Percentiles rank a stretch among this genome's conserved stretches.
These are phyloP conservation scores for Scolopax mira DNA, from an alignment of 2,113 vertebrate species.

Conservation along the genomic window DNA sequence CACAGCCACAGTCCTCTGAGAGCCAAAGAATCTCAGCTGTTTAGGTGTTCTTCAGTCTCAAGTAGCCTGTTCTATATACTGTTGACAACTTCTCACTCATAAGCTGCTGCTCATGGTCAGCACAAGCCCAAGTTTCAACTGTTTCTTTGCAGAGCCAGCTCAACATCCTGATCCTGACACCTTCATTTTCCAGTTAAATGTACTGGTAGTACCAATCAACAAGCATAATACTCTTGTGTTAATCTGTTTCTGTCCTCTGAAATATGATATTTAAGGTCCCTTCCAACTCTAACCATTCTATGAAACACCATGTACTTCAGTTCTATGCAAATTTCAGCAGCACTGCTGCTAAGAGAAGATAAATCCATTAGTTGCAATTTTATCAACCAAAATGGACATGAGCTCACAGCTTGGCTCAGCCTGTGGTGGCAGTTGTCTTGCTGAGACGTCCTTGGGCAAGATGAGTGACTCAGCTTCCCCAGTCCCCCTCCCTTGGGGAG, in stretches of 20 bases:
- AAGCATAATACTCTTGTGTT: neutral
- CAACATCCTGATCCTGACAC: neutral
- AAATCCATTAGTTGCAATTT: neutral
- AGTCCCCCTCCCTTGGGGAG: neutral
- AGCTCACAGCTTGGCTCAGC: neutral
- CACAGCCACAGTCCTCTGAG: rapidly evolving
- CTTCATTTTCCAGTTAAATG: neutral
- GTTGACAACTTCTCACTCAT: neutral
- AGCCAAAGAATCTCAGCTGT: rapidly evolving
- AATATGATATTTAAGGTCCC: neutral
- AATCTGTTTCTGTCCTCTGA: neutral
- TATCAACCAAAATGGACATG: neutral
- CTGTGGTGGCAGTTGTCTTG: neutral
- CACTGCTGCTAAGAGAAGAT: rapidly evolving
- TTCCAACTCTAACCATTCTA: neutral
- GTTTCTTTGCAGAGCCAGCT: neutral
- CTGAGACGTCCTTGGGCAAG: neutral
- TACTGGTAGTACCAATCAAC: conserved; percentile 5
- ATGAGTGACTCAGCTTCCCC: neutral
- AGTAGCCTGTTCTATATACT: neutral
- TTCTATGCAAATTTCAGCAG: neutral
- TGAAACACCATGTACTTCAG: neutral
- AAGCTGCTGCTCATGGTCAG: neutral
- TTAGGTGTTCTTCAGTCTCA: neutral
- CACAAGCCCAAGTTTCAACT: neutral